Evolutionary conservation across 2,113 vertebrate genomes (phyloP), one percentile per base, ranked within the genome.

Genomic region (Lagopus leucura): DNA sequence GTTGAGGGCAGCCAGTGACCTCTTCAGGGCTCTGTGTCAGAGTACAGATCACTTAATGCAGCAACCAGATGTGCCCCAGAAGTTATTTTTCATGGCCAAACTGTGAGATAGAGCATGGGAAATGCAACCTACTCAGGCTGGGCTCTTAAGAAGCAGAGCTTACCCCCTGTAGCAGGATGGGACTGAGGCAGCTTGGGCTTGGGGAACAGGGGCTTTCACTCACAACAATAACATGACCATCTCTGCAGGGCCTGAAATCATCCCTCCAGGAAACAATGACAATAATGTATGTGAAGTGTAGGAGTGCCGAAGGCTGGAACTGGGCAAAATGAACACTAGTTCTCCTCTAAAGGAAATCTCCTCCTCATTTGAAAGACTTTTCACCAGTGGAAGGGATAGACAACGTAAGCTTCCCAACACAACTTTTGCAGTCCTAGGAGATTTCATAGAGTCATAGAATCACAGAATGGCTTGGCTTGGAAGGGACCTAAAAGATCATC

Each of bases 51-150:
- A 25, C 7, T 61, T 73, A 65, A 50, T 27, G 36, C 0, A 77
- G 13, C 11, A 70, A 54, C 36, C 10, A 52, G 42, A 47, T 65
- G 32, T 67, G 27, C 14, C 16, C 10, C 32, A 74, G 36, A 5
- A n/a, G 58, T 25, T 0, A 0, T 3, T 3, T 78, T 38, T 34
- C 36, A 10, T 0, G 0, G 21, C 17, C 12, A 15, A 28, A 34
- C 52, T 30, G 47, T 1, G 12, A 43, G 1, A 2, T 11, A 52
- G 55, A 86, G 21, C 0, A 0, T 86, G 73, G 52, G 81, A 92
- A 87, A 40, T 1, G 1, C 0, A 13, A 6, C 3, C 7, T 50
- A 25, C 5, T 11, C 1, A 4, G 25, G 10, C 82, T 90, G 47
- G 15, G 15, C 11, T 93, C n/a, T 24, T 61, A 65, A 8, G 63